Percentiles rank a stretch among this genome's conserved stretches.
These are phyloP conservation scores for Xiphorhynchus elegans DNA, from an alignment of 2,113 vertebrate genomes.

Conservation along the genomic window DNA sequence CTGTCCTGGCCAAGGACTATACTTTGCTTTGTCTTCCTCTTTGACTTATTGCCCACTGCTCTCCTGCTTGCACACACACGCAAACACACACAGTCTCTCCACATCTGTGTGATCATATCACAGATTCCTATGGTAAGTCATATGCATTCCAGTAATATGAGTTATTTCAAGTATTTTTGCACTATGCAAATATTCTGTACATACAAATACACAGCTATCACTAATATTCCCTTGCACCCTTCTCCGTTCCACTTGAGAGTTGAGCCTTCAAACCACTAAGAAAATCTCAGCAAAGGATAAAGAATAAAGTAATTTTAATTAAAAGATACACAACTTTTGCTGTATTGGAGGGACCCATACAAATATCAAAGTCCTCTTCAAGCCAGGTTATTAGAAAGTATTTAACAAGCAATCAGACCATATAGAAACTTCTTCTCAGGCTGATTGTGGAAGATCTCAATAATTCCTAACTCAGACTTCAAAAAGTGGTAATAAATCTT, in stretches of 20 bases:
- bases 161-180: background rate
- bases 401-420: background rate
- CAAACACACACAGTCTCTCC: background rate
- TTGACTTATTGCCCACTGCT: background rate
- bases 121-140: background rate
- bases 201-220: background rate
- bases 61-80: background rate
- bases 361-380: background rate
- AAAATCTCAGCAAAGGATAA: background rate
- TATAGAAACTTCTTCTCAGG: background rate
- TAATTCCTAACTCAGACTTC: background rate
- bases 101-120: background rate
- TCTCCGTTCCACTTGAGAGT: background rate
- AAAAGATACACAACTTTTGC: background rate
- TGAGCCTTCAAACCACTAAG: background rate
- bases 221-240: background rate
- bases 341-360: background rate
- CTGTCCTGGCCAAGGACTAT: background rate
- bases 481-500: background rate
- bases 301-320: background rate
- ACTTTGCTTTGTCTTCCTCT: background rate
- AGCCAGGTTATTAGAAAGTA: background rate
- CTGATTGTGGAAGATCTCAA: background rate
- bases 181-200: conserved; percentile 2
- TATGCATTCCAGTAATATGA: background rate